Conservation (phyloP, 1,140 invertebrate genomes). For the Gryllus bimaculatus region DNA sequence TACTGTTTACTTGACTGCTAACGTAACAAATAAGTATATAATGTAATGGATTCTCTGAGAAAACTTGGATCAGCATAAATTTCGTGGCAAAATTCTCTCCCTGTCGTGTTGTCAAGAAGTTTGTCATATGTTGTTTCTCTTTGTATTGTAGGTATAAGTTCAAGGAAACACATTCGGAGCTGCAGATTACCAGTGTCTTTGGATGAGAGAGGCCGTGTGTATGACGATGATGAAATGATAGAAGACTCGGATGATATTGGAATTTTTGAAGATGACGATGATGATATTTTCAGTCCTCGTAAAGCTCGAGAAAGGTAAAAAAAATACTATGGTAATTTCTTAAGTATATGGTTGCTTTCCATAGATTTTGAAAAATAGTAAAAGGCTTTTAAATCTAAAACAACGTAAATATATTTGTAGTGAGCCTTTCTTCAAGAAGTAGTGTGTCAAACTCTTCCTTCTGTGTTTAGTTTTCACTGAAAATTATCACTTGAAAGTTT, state of each 20-base stretch:
- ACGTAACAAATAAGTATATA: too few relatives aligned
- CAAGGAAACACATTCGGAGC: conserved; percentile 14
- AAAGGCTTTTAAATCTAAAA: too few relatives aligned
- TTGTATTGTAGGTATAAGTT: conserved; percentile 5
- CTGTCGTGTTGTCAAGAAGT: background rate
- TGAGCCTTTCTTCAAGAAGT: too few relatives aligned
- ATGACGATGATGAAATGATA: conserved; percentile 28
- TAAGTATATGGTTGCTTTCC: background rate
- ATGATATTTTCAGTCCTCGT: conserved; percentile 26
- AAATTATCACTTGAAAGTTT: too few relatives aligned
- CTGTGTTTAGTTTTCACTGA: too few relatives aligned
- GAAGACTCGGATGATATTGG: conserved; percentile 27
- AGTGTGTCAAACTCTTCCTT: too few relatives aligned
- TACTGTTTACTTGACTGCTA: too few relatives aligned
- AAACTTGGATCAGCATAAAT: too few relatives aligned
- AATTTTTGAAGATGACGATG: conserved; percentile 25
- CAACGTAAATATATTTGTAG: too few relatives aligned
- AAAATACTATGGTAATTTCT: too few relatives aligned
- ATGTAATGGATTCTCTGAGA: too few relatives aligned
- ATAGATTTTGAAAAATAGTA: background rate
- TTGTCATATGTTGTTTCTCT: background rate
- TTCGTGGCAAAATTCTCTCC: too few relatives aligned
- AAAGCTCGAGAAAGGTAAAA: conserved; percentile 14
- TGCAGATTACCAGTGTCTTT: conserved; percentile 15
- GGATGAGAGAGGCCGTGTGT: conserved; percentile 14